phyloP scores from a whole-genome alignment of 2,113 vertebrate species.

The Nycticorax nycticorax region DNA sequence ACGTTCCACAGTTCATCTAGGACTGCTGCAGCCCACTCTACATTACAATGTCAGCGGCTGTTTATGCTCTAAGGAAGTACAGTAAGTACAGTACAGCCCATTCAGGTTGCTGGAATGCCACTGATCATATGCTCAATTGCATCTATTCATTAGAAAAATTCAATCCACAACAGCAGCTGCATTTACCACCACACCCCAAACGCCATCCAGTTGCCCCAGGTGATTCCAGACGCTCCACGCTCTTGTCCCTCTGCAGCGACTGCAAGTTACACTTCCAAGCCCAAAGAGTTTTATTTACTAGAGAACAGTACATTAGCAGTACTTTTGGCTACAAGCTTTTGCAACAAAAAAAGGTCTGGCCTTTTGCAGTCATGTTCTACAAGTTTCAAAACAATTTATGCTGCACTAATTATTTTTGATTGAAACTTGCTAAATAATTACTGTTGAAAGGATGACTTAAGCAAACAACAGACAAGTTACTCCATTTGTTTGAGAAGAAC shows the following conservation, averaged over 20 bases:
- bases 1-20: neutral
- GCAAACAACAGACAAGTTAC: constrained; percentile 26
- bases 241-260: neutral
- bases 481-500: neutral
- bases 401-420: constrained; percentile 10
- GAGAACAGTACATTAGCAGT: neutral
- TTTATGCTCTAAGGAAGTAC: constrained; percentile 25
- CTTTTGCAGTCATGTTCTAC: neutral
- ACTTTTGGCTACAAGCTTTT: neutral
- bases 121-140: constrained; percentile 57
- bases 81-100: constrained; percentile 51
- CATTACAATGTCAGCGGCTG: constrained; percentile 5
- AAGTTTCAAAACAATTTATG: neutral
- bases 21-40: constrained; percentile 4
- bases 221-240: neutral
- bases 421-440: constrained; percentile 5
- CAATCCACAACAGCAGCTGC: constrained; percentile 39
- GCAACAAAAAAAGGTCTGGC: neutral
- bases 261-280: neutral
- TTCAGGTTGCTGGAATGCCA: constrained; percentile 58
- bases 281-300: neutral
- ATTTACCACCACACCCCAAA: constrained; percentile 27
- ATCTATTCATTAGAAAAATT: constrained; percentile 58
- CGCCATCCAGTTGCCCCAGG: constrained; percentile 6
- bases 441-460: constrained; percentile 32